phyloP scores from a whole-genome alignment of 2,888 invertebrate genomes.

The Hedya salicella region DNA sequence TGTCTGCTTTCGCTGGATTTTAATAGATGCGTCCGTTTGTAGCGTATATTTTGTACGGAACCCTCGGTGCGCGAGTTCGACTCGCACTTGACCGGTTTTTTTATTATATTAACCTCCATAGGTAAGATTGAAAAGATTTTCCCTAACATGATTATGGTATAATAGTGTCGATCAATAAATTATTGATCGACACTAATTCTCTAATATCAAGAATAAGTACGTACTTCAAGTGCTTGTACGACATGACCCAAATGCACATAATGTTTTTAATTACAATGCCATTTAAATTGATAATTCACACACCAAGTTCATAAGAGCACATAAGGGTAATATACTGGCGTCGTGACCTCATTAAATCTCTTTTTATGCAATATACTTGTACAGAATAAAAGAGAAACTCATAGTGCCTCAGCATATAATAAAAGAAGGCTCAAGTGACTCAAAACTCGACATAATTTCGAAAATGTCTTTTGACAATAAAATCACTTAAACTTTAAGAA shows the following conservation, averaged over 20 bases:
- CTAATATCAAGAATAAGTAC: background rate
- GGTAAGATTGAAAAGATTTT: too few relatives aligned
- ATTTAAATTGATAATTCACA: constrained; percentile 19
- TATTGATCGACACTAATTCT: background rate
- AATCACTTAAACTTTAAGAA: background rate
- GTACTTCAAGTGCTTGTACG: background rate
- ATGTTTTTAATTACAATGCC: constrained; percentile 16
- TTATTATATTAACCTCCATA: too few relatives aligned
- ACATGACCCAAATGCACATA: constrained; percentile 4
- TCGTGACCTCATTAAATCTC: constrained; percentile 18
- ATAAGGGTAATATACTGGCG: constrained; percentile 15
- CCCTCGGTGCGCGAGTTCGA: too few relatives aligned
- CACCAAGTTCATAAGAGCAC: constrained; percentile 6
- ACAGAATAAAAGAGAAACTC: constrained; percentile 10
- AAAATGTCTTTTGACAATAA: background rate
- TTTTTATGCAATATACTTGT: constrained; percentile 15
- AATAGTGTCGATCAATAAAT: too few relatives aligned
- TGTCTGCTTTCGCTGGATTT: too few relatives aligned
- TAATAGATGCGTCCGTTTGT: too few relatives aligned
- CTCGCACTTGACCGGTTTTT: too few relatives aligned
- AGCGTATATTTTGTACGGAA: too few relatives aligned
- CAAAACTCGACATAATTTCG: background rate
- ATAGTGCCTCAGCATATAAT: background rate
- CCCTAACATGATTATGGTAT: too few relatives aligned
- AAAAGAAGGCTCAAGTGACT: background rate